Percentiles rank a stretch among this genome's conserved stretches.
These are phyloP conservation scores for Carduelis carduelis DNA, from an alignment of 2,797 vertebrate genomes.

Conservation along the genomic window DNA sequence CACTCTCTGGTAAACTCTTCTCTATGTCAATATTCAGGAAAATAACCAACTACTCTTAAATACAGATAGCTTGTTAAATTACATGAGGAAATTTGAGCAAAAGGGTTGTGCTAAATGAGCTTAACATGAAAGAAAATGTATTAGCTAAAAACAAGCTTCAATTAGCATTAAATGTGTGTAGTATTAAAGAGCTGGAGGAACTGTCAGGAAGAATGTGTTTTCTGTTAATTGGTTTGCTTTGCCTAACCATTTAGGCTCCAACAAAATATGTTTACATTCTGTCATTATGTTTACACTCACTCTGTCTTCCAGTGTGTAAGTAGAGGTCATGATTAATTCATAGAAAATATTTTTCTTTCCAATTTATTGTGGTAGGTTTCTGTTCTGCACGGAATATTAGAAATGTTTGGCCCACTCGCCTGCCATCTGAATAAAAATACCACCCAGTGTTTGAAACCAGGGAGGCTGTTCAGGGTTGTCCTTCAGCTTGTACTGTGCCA, in stretches of 20 bases:
- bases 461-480: not conserved
- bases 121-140: not conserved
- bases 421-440: not conserved
- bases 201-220: not conserved
- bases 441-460: not conserved
- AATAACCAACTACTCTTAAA: not conserved
- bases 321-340: not conserved
- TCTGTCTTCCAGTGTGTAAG: not conserved
- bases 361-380: not conserved
- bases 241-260: not conserved
- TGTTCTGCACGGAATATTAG: slow-evolving; percentile 8
- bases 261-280: not conserved
- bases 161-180: not conserved
- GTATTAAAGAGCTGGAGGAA: slow-evolving; percentile 13
- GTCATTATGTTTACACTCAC: not conserved
- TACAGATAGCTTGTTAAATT: slow-evolving; percentile 56
- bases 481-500: not conserved
- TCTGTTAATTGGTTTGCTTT: slow-evolving; percentile 12
- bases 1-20: not conserved
- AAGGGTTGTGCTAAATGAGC: slow-evolving; percentile 12
- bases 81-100: slow-evolving; percentile 59
- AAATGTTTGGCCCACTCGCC: not conserved
- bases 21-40: not conserved
- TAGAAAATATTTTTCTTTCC: not conserved
- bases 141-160: not conserved